A percentile compares a stretch with the other conserved stretches of the same genome.
phyloP scores from a whole-genome alignment of 2,113 vertebrate genomes.

The Chlamydotis undulata region DNA sequence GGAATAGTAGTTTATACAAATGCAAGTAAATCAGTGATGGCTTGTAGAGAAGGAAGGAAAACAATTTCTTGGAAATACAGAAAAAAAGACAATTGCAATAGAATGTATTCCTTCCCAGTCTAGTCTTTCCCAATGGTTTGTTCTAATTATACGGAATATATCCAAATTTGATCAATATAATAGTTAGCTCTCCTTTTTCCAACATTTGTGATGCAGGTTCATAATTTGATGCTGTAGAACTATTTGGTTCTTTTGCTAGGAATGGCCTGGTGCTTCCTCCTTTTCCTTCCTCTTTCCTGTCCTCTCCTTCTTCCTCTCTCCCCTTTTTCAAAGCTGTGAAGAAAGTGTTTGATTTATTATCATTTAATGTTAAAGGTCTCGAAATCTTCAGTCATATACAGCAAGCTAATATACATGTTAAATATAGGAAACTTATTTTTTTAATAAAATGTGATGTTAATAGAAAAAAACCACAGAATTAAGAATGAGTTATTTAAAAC shows the following conservation, averaged over 20 bases:
- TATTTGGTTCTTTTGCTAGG: slow-evolving; percentile 34
- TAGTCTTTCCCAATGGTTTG: not conserved
- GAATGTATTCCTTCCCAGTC: not conserved
- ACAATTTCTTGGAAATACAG: not conserved
- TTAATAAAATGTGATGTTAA: slow-evolving; percentile 61
- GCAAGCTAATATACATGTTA: slow-evolving; percentile 59
- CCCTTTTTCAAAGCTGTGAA: slow-evolving; percentile 48
- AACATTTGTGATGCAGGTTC: not conserved
- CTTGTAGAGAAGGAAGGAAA: not conserved
- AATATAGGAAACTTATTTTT: slow-evolving; percentile 67
- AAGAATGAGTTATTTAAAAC: slow-evolving; percentile 62
- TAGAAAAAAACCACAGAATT: slow-evolving; percentile 51
- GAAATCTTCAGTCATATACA: slow-evolving; percentile 34
- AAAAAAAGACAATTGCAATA: not conserved
- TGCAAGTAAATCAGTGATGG: not conserved
- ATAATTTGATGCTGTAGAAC: slow-evolving; percentile 41
- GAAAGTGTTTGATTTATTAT: slow-evolving; percentile 59
- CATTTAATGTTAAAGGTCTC: slow-evolving; percentile 63
- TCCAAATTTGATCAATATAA: not conserved
- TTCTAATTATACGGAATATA: not conserved
- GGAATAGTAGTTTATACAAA: not conserved
- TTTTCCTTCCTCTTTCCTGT: slow-evolving; percentile 26
- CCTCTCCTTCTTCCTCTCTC: not conserved
- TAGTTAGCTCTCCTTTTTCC: slow-evolving; percentile 13
- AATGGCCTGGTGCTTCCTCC: slow-evolving; percentile 51